phyloP scores from a whole-genome alignment of 2,888 invertebrate species.

The Acanthosepion pharaonis region DNA sequence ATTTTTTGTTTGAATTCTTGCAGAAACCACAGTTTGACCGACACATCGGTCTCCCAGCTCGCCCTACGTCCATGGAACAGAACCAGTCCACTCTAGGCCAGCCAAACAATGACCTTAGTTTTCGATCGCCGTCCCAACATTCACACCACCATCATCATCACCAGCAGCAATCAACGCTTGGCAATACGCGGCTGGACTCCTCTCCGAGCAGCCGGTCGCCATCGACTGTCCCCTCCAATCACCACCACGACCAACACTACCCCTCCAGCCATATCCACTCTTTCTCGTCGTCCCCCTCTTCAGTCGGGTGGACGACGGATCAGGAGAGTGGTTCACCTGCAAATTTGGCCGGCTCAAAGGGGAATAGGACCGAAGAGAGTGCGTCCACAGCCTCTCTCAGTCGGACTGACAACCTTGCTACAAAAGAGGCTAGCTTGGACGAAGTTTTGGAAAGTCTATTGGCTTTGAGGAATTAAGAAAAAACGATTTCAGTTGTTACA shows the following conservation, averaged over 20 bases:
- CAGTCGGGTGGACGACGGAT: slow-evolving; percentile 44
- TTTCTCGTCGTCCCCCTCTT: neutral
- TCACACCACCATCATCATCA: neutral
- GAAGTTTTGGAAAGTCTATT: slow-evolving; percentile 63
- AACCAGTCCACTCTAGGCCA: slow-evolving; percentile 39
- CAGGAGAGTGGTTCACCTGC: slow-evolving; percentile 48
- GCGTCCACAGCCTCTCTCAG: slow-evolving; percentile 47
- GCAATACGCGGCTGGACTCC: neutral
- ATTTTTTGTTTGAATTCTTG: slow-evolving; percentile 58
- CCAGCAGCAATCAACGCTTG: slow-evolving; percentile 41
- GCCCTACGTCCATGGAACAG: slow-evolving; percentile 46
- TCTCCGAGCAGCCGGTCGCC: slow-evolving; percentile 34
- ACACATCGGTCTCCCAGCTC: neutral
- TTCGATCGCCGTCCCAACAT: slow-evolving; percentile 44
- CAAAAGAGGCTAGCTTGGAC: slow-evolving; percentile 56
- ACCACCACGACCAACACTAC: neutral
- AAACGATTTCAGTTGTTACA: neutral
- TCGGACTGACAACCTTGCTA: slow-evolving; percentile 38
- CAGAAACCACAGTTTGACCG: slow-evolving; percentile 63
- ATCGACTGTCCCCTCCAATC: neutral
- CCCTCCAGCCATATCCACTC: neutral
- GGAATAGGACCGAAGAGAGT: slow-evolving; percentile 13
- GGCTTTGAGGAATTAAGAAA: slow-evolving; percentile 51
- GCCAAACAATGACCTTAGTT: slow-evolving; percentile 42
- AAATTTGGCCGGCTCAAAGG: slow-evolving; percentile 38